phyloP scores from a whole-genome alignment of 92 coral and sea anemone species.

The Pocillopora meandrina region DNA sequence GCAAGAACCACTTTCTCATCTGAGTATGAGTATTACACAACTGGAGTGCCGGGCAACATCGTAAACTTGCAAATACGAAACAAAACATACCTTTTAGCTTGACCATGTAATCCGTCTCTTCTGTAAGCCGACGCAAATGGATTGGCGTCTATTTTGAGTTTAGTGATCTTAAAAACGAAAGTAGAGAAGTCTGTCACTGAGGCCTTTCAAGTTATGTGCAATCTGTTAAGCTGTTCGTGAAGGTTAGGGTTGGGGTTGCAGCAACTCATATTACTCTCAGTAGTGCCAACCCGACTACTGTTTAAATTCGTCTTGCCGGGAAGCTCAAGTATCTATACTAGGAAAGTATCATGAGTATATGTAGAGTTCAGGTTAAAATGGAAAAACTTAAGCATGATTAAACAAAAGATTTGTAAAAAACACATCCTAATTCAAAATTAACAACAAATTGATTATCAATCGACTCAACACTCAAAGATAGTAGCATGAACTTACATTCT shows the following conservation, averaged over 20 bases:
- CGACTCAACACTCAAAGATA: neutral
- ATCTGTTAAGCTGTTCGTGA: no score
- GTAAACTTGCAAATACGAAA: neutral
- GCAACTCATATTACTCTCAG: no score
- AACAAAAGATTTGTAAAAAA: no score
- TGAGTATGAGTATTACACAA: neutral
- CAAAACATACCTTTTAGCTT: constrained; percentile 37
- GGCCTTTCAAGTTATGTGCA: no score
- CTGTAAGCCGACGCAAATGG: constrained; percentile 42
- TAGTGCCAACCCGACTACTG: no score
- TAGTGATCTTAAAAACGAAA: constrained; percentile 16
- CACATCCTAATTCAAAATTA: no score
- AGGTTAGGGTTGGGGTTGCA: no score
- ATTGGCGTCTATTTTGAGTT: constrained; percentile 40
- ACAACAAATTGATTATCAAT: neutral
- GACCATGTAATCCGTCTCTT: constrained; percentile 24
- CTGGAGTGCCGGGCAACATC: neutral
- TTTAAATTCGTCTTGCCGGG: no score
- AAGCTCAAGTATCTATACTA: no score
- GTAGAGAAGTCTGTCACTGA: neutral
- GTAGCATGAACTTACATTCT: constrained; percentile 36
- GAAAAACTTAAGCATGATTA: no score
- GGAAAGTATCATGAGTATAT: no score
- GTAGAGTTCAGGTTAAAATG: no score
- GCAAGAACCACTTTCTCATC: neutral